Evolutionary conservation across 2,113 vertebrate genomes (phyloP), one percentile per base, ranked within the genome.

Genomic region (Pterocles burchelli): DNA sequence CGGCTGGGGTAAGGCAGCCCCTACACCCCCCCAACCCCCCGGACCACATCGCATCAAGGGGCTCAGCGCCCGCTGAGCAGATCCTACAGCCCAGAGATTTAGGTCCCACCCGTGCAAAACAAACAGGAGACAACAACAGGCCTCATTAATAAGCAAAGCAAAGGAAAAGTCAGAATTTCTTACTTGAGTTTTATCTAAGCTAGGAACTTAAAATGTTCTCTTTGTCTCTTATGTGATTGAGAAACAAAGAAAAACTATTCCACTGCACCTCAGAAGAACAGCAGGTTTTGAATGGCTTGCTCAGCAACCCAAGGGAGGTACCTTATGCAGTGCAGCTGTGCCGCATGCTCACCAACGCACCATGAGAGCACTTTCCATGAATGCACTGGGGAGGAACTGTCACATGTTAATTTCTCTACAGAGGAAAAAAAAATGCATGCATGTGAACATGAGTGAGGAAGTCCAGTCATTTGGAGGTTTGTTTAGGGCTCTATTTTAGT

Each of bases 21-120:
- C 33, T 1, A 7, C 13, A 3, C 55, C 38, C 5, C 6, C 3
- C 58, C 6, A n/a, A n/a, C 0, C 0, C 55, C 19, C 38, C 0
- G 10, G 3, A 9, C 10, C 61, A 11, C 36, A 17, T 2, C 67
- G 38, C 71, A 29, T 3, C 34, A 20, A 5, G 9, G 2, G 29
- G 59, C 25, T 62, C 43, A 5, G 24, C 0, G 9, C 28, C 18
- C 17, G 34, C 29, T 11, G 17, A 45, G 43, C 3, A 20, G 4
- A 33, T 8, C 25, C n/a, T 4, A 48, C 26, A n/a, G 63, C 29
- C 48, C 85, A 43, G 25, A n/a, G 22, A 22, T 17, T 22, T 2
- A 4, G 6, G 48, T 19, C 28, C 8, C 38, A 17, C 6, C 52
- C 15, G 8, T n/a, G 48, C 11, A 17, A 29, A 51, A 31, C 4